Evolutionary conservation across 2,888 invertebrate genomes (phyloP), one percentile per base, ranked within the genome.

Genomic region (Prionchulus punctatus): DNA sequence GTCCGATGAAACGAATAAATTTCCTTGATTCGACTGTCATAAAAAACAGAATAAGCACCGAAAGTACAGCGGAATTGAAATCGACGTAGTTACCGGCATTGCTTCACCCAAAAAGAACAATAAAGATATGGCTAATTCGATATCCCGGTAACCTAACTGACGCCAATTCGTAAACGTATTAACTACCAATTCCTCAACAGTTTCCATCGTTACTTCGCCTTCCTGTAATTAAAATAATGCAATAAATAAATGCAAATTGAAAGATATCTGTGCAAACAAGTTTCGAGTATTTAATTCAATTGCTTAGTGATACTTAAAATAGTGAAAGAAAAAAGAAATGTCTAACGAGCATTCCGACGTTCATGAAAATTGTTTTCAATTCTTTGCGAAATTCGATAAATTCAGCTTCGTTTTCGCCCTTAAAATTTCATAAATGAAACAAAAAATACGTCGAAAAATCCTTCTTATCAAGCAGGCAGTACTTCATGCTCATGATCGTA

Each of bases 311-410:
- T n/a, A n/a, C n/a, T n/a, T n/a, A n/a, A n/a, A n/a, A n/a, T n/a
- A n/a, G n/a, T n/a, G n/a, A n/a, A 45, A 45, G 7, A 45, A 12
- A 23, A 23, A 12, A 45, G 12, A 45, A 45, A 45, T n/a, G 47
- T 63, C 69, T 64, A 62, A 74, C 74, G 61, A 78, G 61, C 42
- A 72, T 70, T 36, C 75, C 74, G 42, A 79, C 60, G 61, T 78
- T 78, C 63, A 76, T 77, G 64, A 77, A 76, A 27, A 78, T 67
- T 7, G 75, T 69, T 66, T 76, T 77, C 53, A 77, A 62, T 52
- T 76, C 74, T 64, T 77, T 78, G 57, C 78, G 67, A 63, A 75
- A 78, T 57, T 77, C 76, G 57, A 73, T 70, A 66, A 78, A 78
- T 65, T 72, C 72, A 15, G 75, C 76, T 65, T 79, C 78, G 59